Conservation (phyloP, 37 sponge, comb jelly and placozoan genomes). For the Chondrilla cf. caribensis region DNA sequence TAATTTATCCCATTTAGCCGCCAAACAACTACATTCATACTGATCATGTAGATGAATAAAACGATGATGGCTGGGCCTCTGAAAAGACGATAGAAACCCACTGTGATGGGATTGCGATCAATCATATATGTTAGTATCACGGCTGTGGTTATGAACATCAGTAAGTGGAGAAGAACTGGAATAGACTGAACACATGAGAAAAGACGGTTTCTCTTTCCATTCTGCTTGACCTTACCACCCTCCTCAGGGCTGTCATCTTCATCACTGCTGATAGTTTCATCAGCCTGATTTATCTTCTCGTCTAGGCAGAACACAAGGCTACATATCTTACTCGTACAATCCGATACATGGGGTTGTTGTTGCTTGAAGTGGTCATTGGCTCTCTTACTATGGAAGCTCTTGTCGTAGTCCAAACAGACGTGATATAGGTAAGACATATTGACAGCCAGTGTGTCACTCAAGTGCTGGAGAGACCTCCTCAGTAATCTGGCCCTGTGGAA, state of each 20-base stretch:
- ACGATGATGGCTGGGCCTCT: constrained; percentile 65
- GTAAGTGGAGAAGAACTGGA: not conserved
- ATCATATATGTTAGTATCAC: not conserved
- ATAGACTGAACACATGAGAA: not conserved
- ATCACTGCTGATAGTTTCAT: not conserved
- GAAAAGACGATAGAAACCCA: constrained; percentile 47
- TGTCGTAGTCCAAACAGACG: not conserved
- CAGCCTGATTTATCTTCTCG: constrained; percentile 14
- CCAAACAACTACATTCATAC: constrained; percentile 73
- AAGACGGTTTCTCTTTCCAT: not conserved
- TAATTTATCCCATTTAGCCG: constrained; percentile 41
- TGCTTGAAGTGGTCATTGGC: not conserved
- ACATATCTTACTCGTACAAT: not conserved
- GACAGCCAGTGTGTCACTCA: constrained; percentile 13
- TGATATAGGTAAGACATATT: constrained; percentile 12
- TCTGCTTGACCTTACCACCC: not conserved
- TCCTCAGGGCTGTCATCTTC: not conserved
- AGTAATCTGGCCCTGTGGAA: not conserved
- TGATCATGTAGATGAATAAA: constrained; percentile 55
- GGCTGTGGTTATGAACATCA: not conserved
- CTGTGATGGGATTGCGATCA: not conserved
- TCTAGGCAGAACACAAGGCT: not conserved
- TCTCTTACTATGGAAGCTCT: not conserved
- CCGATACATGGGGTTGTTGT: not conserved
- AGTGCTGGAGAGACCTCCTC: not conserved